Percentiles rank a stretch among this genome's conserved stretches.
Evolutionary conservation across 2,113 vertebrate species (phyloP).

Genomic region (Pollachius pollachius): DNA sequence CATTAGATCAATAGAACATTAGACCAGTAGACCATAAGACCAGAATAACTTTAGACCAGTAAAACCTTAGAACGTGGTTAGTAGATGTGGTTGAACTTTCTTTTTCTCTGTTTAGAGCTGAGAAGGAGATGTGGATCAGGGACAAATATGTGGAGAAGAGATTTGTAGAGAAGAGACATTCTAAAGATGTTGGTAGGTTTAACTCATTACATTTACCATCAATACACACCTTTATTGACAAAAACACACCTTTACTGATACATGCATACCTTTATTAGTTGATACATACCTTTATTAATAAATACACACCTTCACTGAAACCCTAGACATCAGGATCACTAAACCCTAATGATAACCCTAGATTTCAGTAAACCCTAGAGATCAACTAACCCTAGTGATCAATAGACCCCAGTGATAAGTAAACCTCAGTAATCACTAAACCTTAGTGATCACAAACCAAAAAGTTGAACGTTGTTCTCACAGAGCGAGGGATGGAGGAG

Average conservation of each 20-base stretch:
- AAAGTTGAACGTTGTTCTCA: background rate
- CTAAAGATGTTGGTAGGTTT: slow-evolving; percentile 19
- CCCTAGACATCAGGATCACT: background rate
- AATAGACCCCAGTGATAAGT: background rate
- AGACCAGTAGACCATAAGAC: too few species aligned
- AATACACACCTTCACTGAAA: too few species aligned
- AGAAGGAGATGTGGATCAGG: slow-evolving; percentile 73
- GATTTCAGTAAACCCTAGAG: too few species aligned
- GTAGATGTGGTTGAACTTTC: too few species aligned
- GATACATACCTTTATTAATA: too few species aligned
- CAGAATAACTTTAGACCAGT: too few species aligned
- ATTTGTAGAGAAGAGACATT: slow-evolving; percentile 44
- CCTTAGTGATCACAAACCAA: background rate
- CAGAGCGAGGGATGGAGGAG: slow-evolving; percentile 25
- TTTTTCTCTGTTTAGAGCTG: slow-evolving; percentile 46
- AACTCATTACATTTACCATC: background rate
- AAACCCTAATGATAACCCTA: background rate
- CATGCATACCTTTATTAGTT: too few species aligned
- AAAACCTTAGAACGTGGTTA: too few species aligned
- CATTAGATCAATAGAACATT: background rate
- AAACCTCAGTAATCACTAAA: background rate
- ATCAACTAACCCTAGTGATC: too few species aligned
- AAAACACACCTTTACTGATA: too few species aligned
- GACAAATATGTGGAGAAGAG: slow-evolving; percentile 74
- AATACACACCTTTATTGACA: too few species aligned